A percentile compares a stretch with the other conserved stretches of the same genome.
phyloP scores from a whole-genome alignment of 2,888 invertebrate genomes.

The Bombylius discolor region DNA sequence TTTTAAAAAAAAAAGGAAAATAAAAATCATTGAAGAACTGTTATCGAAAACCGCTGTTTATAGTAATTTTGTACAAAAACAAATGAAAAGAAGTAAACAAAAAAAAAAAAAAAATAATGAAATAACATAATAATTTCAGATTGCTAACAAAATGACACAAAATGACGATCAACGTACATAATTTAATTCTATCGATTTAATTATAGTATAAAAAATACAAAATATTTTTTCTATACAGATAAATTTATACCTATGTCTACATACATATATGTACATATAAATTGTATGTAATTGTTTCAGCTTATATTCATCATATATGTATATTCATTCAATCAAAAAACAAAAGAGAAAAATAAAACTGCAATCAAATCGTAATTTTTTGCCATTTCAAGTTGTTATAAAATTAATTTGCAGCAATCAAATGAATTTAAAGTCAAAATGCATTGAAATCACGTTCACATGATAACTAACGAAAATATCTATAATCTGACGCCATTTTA shows the following conservation, averaged over 20 bases:
- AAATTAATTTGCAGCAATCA: not conserved
- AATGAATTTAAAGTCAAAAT: not conserved
- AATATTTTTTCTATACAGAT: not conserved
- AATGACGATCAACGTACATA: slow-evolving; percentile 5
- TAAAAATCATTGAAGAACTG: too few relatives aligned
- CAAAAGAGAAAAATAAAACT: not conserved
- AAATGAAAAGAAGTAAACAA: not conserved
- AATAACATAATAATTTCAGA: not conserved
- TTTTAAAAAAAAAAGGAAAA: too few relatives aligned
- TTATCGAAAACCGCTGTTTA: too few relatives aligned
- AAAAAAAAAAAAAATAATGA: not conserved
- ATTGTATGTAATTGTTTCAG: too few relatives aligned
- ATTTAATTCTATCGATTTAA: slow-evolving; percentile 8
- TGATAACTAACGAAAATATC: slow-evolving; percentile 10
- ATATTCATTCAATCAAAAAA: too few relatives aligned
- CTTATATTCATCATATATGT: not conserved
- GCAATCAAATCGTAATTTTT: too few relatives aligned
- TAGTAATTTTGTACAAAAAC: not conserved
- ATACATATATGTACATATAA: too few relatives aligned
- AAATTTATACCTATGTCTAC: too few relatives aligned
- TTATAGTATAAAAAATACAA: slow-evolving; percentile 3
- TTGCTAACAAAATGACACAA: slow-evolving; percentile 8
- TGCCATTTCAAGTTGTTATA: too few relatives aligned
- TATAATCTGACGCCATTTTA: slow-evolving; percentile 12
- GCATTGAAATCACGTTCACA: slow-evolving; percentile 9